Base-by-base conservation (phyloP, 2,797 vertebrate species). In the Bradypus variegatus region DNA sequence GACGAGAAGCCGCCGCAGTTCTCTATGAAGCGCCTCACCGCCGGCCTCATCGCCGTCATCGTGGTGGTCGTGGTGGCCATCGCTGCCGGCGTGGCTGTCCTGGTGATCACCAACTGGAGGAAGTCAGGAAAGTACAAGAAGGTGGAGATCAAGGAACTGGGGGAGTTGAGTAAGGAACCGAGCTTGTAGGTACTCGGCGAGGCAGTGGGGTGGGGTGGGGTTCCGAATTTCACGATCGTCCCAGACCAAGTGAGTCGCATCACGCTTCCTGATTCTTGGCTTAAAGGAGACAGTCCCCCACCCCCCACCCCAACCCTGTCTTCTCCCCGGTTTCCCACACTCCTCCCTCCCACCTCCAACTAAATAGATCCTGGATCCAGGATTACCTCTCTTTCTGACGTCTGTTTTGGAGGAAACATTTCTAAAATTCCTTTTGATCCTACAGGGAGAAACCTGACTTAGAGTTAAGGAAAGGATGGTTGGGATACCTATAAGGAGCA, bases 1-100 rank as follows among this genome's bases (percentile, higher is more conserved):
- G 98, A 98, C 31, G 98, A 98, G 89, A 97, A 97, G 79, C 13
- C 97, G 1, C 98, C 98, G 0, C 98, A 98, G 9, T 98, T 99
- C 88, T 98, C 97, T 95, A 98, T 98, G 98, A 97, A 97, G 96
- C 65, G 95, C 82, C 96, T 98, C 96, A 97, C 98, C 0, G 97
- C 97, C 1, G 98, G 98, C 0, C 77, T 99, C 67, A 97, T 98
- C 6, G 98, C 98, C 0, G 98, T 98, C 96, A 98, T 98, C 25
- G 98, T 98, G 69, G 98, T 98, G 84, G 98, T 98, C 69, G 91
- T 97, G 2, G 58, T 98, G 95, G 96, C 96, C 2, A 96, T 98
- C 53, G 85, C 97, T 10, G 90, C 96, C 0, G 98, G 98, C 45
- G 86, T 98, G 16, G 53, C 97, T 55, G 89, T 97, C 60, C 94